Percentiles rank a stretch among this genome's conserved stretches.
These are phyloP conservation scores for Doris montereyensis DNA, from an alignment of 2,888 invertebrate species.

Conservation along the genomic window DNA sequence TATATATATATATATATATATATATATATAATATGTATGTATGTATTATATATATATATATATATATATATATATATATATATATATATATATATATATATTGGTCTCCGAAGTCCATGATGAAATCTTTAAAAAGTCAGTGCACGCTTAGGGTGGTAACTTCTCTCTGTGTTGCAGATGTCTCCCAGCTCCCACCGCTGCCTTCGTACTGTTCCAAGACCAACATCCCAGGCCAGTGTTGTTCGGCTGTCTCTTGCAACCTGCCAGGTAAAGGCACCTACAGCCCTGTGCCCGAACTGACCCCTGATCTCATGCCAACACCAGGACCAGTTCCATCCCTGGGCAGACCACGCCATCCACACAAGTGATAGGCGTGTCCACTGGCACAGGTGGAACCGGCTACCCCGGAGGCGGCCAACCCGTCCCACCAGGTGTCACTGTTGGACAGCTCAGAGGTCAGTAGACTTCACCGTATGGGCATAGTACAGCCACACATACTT, in stretches of 20 bases:
- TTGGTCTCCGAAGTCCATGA: too few relatives aligned
- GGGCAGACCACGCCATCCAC: conserved; percentile 40
- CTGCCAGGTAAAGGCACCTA: conserved; percentile 57
- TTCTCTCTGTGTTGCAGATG: too few relatives aligned
- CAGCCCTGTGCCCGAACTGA: conserved; percentile 53
- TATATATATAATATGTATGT: too few relatives aligned
- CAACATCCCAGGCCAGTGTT: conserved; percentile 59
- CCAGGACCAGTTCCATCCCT: conserved; percentile 47
- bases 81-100: too few relatives aligned
- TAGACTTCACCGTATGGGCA: background rate
- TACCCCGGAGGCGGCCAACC: background rate
- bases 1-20: too few relatives aligned
- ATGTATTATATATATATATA: too few relatives aligned
- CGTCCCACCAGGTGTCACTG: conserved; percentile 46
- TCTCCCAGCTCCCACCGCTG: conserved; percentile 53
- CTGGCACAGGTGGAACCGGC: background rate
- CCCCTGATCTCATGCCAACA: conserved; percentile 54
- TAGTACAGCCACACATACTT: background rate
- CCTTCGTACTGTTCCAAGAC: conserved; percentile 55
- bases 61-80: background rate
- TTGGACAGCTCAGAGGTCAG: conserved; percentile 48
- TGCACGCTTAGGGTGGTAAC: too few relatives aligned
- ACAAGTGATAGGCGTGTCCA: conserved; percentile 40
- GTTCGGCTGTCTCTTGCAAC: conserved; percentile 54
- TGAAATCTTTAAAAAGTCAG: too few relatives aligned